Evolutionary conservation across 2,113 vertebrate species (phyloP).

Genomic region (Heteronetta atricapilla): DNA sequence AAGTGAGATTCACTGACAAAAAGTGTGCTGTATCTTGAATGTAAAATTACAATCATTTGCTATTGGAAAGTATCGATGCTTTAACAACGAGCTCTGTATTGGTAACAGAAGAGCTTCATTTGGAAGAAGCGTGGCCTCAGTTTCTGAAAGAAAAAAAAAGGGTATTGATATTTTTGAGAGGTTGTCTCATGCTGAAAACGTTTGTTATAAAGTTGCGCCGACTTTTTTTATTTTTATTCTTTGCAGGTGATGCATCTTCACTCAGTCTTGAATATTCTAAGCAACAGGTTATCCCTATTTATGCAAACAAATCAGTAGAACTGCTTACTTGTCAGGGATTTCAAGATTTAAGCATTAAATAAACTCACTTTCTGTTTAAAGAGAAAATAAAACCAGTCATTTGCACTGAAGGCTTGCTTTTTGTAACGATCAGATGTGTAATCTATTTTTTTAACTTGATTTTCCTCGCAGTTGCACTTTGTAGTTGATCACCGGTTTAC

Average conservation of each 20-base stretch:
- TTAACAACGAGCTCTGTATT: background rate
- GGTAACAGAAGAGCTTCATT: background rate
- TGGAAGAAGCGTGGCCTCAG: background rate
- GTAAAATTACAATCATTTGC: slow-evolving; percentile 46
- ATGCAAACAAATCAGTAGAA: slow-evolving; percentile 32
- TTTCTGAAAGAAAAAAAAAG: background rate
- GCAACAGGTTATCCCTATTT: slow-evolving; percentile 2
- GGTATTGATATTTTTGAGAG: slow-evolving; percentile 5
- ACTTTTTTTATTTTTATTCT: background rate
- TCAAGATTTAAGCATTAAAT: slow-evolving; percentile 10
- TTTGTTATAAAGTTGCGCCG: background rate
- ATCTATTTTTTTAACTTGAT: slow-evolving; percentile 36
- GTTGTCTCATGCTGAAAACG: background rate
- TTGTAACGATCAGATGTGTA: background rate
- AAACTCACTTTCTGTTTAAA: slow-evolving; percentile 7
- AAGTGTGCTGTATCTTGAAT: slow-evolving; percentile 41
- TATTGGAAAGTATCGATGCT: slow-evolving; percentile 20
- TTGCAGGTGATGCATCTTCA: background rate
- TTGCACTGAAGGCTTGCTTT: slow-evolving; percentile 21
- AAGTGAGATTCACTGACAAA: slow-evolving; percentile 3
- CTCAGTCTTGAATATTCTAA: background rate
- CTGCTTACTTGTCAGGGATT: slow-evolving; percentile 48
- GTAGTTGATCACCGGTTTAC: background rate
- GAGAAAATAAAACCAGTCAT: background rate
- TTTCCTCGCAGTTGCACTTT: slow-evolving; percentile 26